These are phyloP conservation scores for Aphidius gifuensis DNA, from an alignment of 1,140 invertebrate species.

Conservation along the genomic window DNA sequence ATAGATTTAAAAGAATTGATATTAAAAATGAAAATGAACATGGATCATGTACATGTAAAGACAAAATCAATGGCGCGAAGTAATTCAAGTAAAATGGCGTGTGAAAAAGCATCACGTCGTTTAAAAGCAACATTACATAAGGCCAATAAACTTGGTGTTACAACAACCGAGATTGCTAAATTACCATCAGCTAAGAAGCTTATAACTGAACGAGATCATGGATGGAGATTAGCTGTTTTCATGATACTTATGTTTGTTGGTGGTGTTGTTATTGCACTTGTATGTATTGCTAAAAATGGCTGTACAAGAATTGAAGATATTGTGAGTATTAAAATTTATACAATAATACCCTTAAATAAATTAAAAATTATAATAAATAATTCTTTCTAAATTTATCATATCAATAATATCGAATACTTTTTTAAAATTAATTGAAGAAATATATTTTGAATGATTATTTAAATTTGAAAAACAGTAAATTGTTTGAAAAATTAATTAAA, in stretches of 20 bases:
- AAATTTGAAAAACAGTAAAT: no score
- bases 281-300: constrained; percentile 48
- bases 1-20: background rate
- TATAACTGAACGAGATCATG: constrained; percentile 47
- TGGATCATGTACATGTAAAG: constrained; percentile 46
- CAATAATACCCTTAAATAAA: no score
- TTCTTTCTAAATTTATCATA: no score
- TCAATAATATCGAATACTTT: no score
- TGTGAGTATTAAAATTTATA: constrained; percentile 38
- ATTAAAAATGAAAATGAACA: constrained; percentile 23
- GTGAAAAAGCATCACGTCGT: constrained; percentile 47
- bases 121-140: constrained; percentile 45
- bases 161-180: constrained; percentile 41
- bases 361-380: no score
- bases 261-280: constrained; percentile 47
- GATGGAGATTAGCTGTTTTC: constrained; percentile 50
- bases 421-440: no score
- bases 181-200: constrained; percentile 45
- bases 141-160: constrained; percentile 45
- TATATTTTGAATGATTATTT: no score
- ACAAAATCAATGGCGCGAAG: constrained; percentile 39
- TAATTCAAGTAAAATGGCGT: constrained; percentile 47
- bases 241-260: constrained; percentile 48
- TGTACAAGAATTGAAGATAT: constrained; percentile 52
- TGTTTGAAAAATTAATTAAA: no score